Evolutionary conservation across 2,113 vertebrate genomes (phyloP), one percentile per base, ranked within the genome.

Genomic region (Podiceps cristatus): DNA sequence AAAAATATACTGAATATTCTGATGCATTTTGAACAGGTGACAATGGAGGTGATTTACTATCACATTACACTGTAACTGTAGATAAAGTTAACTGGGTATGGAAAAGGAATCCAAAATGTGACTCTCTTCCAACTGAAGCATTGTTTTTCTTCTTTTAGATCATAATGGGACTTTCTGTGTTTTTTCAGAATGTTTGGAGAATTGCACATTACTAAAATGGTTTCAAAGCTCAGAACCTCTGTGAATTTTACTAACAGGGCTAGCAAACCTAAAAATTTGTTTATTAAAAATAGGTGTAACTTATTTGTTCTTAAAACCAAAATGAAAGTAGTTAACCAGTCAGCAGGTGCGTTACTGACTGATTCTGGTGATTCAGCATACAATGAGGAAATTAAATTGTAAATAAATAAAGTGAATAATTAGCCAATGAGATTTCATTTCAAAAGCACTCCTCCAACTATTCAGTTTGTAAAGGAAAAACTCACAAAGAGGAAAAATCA

Each of bases 41-140:
- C 60, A 90, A 58, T 53, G 66, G 50, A 90, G 18, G 18, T 35
- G 7, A 92, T 91, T 59, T 97, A 56, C 25, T 78, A 60, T n/a
- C n/a, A 53, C 37, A 44, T 94, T 91, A 85, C 58, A 42, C 25
- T 60, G 28, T 72, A 76, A 42, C 68, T 90, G 52, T 91, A 91
- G 64, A 72, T 79, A 56, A 88, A 92, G 55, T 85, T 90, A 93
- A 85, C 90, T 75, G 60, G 10, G 52, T 67, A 90, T 86, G 71
- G 72, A 93, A 94, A 92, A 91, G 52, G 75, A 95, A 85, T 86
- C 20, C 18, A 52, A 89, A 94, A 75, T 79, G 52, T 60, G 52
- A 40, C 27, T 56, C 5, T 76, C 35, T 75, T 86, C 55, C 60
- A 86, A 79, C 13, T 33, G 17, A 74, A 91, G 35, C 3, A 5